phyloP scores from a whole-genome alignment of 2,113 vertebrate genomes.

The Anarhynchus alexandrinus region DNA sequence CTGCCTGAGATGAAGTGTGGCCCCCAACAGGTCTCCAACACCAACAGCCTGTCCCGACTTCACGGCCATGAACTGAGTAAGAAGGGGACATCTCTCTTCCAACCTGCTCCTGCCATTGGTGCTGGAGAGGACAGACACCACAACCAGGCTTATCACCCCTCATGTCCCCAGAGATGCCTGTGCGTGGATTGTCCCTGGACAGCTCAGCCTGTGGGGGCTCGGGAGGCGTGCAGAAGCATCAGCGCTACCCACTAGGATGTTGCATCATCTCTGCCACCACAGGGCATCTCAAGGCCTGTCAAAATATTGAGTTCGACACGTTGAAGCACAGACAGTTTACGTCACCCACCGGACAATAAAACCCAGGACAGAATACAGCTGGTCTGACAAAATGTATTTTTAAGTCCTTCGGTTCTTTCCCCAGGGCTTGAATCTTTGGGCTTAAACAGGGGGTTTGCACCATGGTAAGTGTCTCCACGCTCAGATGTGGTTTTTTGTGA shows the following conservation, averaged over 20 bases:
- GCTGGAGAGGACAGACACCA: neutral
- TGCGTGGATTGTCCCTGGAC: neutral
- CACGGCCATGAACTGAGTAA: neutral
- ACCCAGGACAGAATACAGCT: neutral
- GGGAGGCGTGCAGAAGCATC: neutral
- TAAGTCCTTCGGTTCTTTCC: neutral
- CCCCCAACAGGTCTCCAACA: neutral
- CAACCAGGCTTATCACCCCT: neutral
- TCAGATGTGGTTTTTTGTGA: no score
- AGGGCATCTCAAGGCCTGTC: neutral
- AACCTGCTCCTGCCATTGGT: neutral
- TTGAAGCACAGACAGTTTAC: neutral
- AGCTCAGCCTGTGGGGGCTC: accelerated
- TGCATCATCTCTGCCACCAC: neutral
- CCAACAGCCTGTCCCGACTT: neutral
- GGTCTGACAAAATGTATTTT: neutral
- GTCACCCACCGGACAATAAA: neutral
- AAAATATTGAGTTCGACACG: neutral
- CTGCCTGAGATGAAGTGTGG: neutral
- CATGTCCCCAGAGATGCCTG: no score
- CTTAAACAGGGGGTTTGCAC: neutral
- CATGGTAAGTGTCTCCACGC: neutral
- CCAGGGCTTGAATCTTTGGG: neutral
- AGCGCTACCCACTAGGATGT: neutral
- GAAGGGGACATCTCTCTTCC: neutral